Evolutionary conservation across 1,140 invertebrate species (phyloP).

Genomic region (Conus ventricosus): DNA sequence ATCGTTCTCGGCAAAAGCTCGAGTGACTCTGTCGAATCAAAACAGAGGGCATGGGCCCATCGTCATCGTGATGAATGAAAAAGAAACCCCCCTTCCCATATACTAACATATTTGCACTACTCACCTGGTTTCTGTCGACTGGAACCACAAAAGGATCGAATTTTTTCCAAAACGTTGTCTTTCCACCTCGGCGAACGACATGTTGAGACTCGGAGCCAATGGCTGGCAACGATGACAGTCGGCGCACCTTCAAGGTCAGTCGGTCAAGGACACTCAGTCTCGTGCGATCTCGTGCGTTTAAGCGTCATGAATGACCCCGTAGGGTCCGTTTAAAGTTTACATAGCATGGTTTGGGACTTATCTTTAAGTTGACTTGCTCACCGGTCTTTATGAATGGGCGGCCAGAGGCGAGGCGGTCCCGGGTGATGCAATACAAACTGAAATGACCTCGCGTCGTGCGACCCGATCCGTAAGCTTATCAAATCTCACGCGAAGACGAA

Average conservation of each 20-base stretch:
- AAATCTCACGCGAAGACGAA: too few relatives aligned
- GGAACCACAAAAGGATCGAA: background rate
- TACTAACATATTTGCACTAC: background rate
- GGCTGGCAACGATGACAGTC: background rate
- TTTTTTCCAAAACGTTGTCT: conserved; percentile 7
- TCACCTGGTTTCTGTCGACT: conserved; percentile 2
- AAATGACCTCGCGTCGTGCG: too few relatives aligned
- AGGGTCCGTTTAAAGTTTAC: too few relatives aligned
- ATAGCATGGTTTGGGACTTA: too few relatives aligned
- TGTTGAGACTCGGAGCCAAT: background rate
- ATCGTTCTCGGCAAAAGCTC: background rate
- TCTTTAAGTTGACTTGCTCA: too few relatives aligned
- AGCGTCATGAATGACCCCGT: background rate
- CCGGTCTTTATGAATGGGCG: background rate
- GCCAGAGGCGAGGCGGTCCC: too few relatives aligned
- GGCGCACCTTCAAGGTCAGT: background rate
- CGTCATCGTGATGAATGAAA: conserved; percentile 1
- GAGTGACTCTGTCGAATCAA: background rate
- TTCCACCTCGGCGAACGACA: background rate
- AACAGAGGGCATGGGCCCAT: background rate
- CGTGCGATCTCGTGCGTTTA: background rate
- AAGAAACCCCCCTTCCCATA: background rate
- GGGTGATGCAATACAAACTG: conserved; percentile 1
- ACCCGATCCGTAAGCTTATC: too few relatives aligned
- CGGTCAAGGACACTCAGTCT: background rate